Evolutionary conservation across 2,888 invertebrate genomes (phyloP).

Genomic region (Choreutis nemorana): DNA sequence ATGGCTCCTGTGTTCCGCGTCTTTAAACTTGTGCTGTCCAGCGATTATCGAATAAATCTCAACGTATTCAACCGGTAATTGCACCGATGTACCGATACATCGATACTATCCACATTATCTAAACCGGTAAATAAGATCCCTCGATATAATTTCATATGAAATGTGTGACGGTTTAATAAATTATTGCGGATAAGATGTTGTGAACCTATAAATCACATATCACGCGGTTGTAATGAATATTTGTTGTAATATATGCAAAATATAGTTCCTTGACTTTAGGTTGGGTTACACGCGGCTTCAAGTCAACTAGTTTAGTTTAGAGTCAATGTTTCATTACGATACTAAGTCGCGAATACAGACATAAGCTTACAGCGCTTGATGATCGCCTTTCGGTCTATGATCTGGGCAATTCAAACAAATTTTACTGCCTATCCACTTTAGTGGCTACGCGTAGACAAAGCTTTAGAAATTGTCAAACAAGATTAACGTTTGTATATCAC

Average conservation of each 20-base stretch:
- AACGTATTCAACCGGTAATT: conserved; percentile 37
- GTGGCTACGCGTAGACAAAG: too few species aligned
- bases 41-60: conserved; percentile 59
- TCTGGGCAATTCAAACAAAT: too few species aligned
- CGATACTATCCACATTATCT: conserved; percentile 17
- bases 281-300: too few species aligned
- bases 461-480: too few species aligned
- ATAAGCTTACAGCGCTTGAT: too few species aligned
- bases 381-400: too few species aligned
- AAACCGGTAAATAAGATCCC: conserved; percentile 19
- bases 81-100: conserved; percentile 31
- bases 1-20: conserved; percentile 27
- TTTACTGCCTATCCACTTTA: too few species aligned
- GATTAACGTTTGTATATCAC: too few species aligned
- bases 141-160: conserved; percentile 36
- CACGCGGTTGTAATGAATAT: conserved; percentile 18
- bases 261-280: too few species aligned
- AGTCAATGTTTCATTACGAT: too few species aligned
- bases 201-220: conserved; percentile 25
- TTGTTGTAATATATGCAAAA: conserved; percentile 2
- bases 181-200: conserved; percentile 23
- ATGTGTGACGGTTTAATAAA: conserved; percentile 39
- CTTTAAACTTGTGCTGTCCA: conserved; percentile 24
- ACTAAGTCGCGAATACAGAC: too few species aligned
- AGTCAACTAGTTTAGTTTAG: too few species aligned